phyloP scores from a whole-genome alignment of 2,797 vertebrate genomes.

The Enteromius paludinosus region DNA sequence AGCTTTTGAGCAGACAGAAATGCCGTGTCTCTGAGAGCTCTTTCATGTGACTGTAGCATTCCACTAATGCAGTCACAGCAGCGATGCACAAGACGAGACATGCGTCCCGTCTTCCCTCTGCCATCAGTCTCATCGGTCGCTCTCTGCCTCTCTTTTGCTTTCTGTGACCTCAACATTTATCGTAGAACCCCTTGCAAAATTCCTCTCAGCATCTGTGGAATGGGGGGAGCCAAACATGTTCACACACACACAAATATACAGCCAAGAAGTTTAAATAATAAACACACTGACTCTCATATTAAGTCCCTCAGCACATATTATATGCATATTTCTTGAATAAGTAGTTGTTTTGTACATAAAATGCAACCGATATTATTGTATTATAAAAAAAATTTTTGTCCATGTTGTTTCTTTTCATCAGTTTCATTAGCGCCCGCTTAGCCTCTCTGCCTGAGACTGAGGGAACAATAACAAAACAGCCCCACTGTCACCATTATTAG shows the following conservation, averaged over 20 bases:
- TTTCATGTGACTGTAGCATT: slow-evolving; percentile 84
- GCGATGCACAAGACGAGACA: slow-evolving; percentile 86
- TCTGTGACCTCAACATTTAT: slow-evolving; percentile 91
- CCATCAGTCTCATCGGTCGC: slow-evolving; percentile 54
- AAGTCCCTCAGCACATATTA: slow-evolving; percentile 31
- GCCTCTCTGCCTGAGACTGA: slow-evolving; percentile 85
- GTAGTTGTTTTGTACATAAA: neutral
- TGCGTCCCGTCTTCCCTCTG: slow-evolving; percentile 69
- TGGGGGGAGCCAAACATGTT: slow-evolving; percentile 82
- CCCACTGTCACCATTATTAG: slow-evolving; percentile 99
- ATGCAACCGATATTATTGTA: neutral
- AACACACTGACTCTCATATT: slow-evolving; percentile 80
- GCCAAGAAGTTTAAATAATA: slow-evolving; percentile 76
- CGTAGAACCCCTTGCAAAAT: slow-evolving; percentile 88
- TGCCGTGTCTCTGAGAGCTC: slow-evolving; percentile 72
- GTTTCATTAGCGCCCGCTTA: slow-evolving; percentile 96
- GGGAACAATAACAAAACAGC: slow-evolving; percentile 90
- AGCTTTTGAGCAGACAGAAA: slow-evolving; percentile 71
- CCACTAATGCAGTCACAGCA: slow-evolving; percentile 80
- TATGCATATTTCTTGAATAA: neutral
- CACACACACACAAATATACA: slow-evolving; percentile 77
- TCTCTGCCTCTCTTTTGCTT: slow-evolving; percentile 28
- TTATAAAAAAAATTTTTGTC: slow-evolving; percentile 76
- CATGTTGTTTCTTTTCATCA: slow-evolving; percentile 97
- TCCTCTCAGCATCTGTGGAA: slow-evolving; percentile 86